Conservation (phyloP, 2,888 invertebrate genomes). For the Thymelicus lineola region DNA sequence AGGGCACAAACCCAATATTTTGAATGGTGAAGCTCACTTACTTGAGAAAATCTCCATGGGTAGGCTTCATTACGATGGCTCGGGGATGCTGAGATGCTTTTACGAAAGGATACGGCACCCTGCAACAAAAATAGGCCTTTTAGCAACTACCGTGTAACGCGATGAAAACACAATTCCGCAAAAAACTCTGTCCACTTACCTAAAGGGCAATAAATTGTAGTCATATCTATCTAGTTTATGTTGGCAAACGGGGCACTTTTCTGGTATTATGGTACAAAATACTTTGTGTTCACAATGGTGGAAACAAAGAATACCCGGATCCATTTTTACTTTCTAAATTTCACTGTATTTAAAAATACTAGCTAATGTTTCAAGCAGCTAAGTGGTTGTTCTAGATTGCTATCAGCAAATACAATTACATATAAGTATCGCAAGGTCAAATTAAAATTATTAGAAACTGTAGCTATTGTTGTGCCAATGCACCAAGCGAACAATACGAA, state of each 20-base stretch:
- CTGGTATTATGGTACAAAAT: constrained; percentile 92
- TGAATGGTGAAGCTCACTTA: constrained; percentile 73
- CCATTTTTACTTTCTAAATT: constrained; percentile 71
- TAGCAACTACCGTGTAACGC: constrained; percentile 62
- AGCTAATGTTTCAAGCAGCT: constrained; percentile 39
- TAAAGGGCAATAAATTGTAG: constrained; percentile 91
- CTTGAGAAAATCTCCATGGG: constrained; percentile 94
- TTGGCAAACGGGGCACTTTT: constrained; percentile 91
- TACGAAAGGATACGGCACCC: constrained; percentile 94
- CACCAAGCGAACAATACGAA: constrained; percentile 17
- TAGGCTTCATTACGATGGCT: constrained; percentile 94
- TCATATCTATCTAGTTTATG: constrained; percentile 82
- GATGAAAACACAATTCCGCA: constrained; percentile 14
- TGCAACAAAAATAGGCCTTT: constrained; percentile 73
- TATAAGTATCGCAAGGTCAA: constrained; percentile 55
- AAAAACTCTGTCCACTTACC: constrained; percentile 73
- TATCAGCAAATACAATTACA: constrained; percentile 51
- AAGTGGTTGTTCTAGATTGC: constrained; percentile 45
- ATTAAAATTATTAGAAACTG: constrained; percentile 63
- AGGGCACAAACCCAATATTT: constrained; percentile 18
- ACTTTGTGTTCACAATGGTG: constrained; percentile 94
- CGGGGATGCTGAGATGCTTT: constrained; percentile 92
- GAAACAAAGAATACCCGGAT: constrained; percentile 95
- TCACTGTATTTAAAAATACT: constrained; percentile 57
- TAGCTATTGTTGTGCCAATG: constrained; percentile 52